Evolutionary conservation across 2,888 invertebrate genomes (phyloP).

Genomic region (Leuctra nigra): DNA sequence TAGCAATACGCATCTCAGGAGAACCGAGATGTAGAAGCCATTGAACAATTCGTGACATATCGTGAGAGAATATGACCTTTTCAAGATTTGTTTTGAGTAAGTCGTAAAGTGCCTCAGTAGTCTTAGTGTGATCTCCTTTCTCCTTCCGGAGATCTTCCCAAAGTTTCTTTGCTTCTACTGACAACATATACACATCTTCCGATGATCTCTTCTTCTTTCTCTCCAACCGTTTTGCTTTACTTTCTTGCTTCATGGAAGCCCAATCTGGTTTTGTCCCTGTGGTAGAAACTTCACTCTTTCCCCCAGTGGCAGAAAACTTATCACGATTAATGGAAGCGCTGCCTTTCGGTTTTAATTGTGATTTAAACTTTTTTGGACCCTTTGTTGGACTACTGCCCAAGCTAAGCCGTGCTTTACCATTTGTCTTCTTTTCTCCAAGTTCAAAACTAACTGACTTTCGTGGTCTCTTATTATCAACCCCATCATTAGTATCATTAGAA

Average conservation of each 20-base stretch:
- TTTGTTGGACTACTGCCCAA: too few relatives aligned
- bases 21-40: slow-evolving; percentile 71
- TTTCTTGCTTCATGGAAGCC: slow-evolving; percentile 57
- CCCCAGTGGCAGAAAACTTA: too few relatives aligned
- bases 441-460: too few relatives aligned
- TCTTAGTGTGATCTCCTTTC: slow-evolving; percentile 45
- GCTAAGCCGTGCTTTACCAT: too few relatives aligned
- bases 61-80: slow-evolving; percentile 67
- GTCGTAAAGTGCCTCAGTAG: slow-evolving; percentile 35
- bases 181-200: slow-evolving; percentile 44
- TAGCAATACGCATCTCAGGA: slow-evolving; percentile 55
- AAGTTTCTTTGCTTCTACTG: slow-evolving; percentile 50
- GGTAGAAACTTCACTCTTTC: too few relatives aligned
- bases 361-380: too few relatives aligned
- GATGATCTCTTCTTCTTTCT: slow-evolving; percentile 32
- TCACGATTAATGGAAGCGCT: too few relatives aligned
- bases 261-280: slow-evolving; percentile 57
- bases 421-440: too few relatives aligned
- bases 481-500: too few relatives aligned
- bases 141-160: slow-evolving; percentile 48
- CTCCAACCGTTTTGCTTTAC: slow-evolving; percentile 54
- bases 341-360: too few relatives aligned
- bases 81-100: slow-evolving; percentile 48
- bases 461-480: too few relatives aligned
- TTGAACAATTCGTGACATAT: slow-evolving; percentile 83